A percentile compares a stretch with the other conserved stretches of the same genome.
Conservation (phyloP, 2,113 vertebrate genomes). For the Pica pica region DNA sequence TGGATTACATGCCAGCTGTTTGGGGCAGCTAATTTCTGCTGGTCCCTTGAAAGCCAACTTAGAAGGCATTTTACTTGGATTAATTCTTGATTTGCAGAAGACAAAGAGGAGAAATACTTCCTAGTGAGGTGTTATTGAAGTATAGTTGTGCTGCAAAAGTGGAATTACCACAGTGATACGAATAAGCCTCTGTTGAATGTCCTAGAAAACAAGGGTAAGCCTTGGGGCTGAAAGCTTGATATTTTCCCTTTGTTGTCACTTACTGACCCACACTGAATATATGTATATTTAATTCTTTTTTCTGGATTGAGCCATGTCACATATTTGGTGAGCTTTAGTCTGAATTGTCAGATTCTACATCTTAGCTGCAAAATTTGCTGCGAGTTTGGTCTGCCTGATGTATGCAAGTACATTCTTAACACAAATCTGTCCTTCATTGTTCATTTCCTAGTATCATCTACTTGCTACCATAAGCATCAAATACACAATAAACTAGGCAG, state of each 20-base stretch:
- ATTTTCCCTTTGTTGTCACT: not conserved
- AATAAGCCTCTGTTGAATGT: not conserved
- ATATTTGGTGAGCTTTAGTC: not conserved
- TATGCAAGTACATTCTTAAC: not conserved
- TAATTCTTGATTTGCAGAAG: not conserved
- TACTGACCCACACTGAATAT: not conserved
- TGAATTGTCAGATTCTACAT: not conserved
- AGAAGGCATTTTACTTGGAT: not conserved
- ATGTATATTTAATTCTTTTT: not conserved
- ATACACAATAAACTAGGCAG: not conserved
- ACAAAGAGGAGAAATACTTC: not conserved
- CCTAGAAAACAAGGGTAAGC: not conserved
- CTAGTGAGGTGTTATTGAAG: not conserved
- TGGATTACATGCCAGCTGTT: not conserved
- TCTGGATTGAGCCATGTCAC: not conserved
- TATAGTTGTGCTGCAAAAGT: not conserved
- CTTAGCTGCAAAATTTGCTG: not conserved
- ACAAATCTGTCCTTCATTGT: not conserved
- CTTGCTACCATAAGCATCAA: not conserved
- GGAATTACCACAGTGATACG: not conserved
- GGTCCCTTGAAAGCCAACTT: not conserved
- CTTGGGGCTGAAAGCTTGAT: not conserved
- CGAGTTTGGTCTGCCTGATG: not conserved
- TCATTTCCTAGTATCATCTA: not conserved
- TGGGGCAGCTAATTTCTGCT: not conserved